phyloP scores from a whole-genome alignment of 1,140 invertebrate species.

The Psix sp. region DNA sequence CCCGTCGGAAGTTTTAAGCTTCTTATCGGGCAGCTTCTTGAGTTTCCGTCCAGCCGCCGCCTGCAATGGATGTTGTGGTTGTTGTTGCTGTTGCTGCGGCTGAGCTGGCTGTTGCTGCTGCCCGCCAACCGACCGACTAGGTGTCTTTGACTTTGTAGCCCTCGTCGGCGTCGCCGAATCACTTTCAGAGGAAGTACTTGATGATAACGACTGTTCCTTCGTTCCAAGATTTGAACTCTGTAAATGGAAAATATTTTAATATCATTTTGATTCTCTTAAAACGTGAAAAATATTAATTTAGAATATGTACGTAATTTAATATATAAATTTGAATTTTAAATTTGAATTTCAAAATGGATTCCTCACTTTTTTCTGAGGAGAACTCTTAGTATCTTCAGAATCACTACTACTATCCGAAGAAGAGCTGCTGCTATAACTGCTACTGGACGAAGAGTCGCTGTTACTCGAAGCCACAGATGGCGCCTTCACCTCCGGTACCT shows the following conservation, averaged over 20 bases:
- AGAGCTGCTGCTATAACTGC: slow-evolving; percentile 69
- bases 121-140: slow-evolving; percentile 17
- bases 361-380: slow-evolving; percentile 36
- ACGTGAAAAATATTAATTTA: too few relatives aligned
- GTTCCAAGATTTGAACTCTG: slow-evolving; percentile 30
- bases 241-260: not conserved
- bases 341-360: not conserved
- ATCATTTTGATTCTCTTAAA: not conserved
- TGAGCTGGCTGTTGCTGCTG: slow-evolving; percentile 38
- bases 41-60: slow-evolving; percentile 79
- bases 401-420: slow-evolving; percentile 73
- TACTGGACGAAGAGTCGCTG: slow-evolving; percentile 62
- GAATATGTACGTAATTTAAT: too few relatives aligned
- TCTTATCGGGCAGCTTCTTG: slow-evolving; percentile 86
- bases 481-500: slow-evolving; percentile 53
- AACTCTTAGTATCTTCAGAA: slow-evolving; percentile 68
- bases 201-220: slow-evolving; percentile 67
- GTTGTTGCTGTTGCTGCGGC: slow-evolving; percentile 34
- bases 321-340: not conserved
- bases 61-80: slow-evolving; percentile 29
- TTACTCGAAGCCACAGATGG: slow-evolving; percentile 65
- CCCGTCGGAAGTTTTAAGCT: slow-evolving; percentile 91
- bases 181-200: slow-evolving; percentile 71
- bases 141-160: slow-evolving; percentile 47
- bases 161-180: slow-evolving; percentile 59